These are phyloP conservation scores for Callipepla californica DNA, from an alignment of 2,113 vertebrate genomes.

Conservation along the genomic window DNA sequence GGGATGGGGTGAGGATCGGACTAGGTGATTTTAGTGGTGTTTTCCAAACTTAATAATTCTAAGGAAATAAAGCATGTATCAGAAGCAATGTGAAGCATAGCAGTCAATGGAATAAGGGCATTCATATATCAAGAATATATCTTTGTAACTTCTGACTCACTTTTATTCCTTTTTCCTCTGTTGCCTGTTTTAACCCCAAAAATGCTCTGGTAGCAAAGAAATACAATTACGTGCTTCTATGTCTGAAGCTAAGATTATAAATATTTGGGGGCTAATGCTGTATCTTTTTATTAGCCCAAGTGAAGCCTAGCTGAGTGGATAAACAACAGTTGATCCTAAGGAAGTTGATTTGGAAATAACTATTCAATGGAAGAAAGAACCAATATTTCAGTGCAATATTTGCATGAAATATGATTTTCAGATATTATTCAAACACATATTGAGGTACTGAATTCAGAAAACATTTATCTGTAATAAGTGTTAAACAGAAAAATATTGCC, in stretches of 20 bases:
- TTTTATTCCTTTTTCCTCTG: not conserved
- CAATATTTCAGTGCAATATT: constrained; percentile 12
- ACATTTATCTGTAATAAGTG: constrained; percentile 39
- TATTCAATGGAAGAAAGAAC: constrained; percentile 23
- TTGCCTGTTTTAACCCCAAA: not conserved
- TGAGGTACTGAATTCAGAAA: constrained; percentile 30
- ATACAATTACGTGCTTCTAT: not conserved
- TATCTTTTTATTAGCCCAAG: not conserved
- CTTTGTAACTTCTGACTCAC: not conserved
- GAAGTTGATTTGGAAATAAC: constrained; percentile 46
- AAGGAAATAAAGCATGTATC: not conserved
- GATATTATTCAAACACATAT: constrained; percentile 16
- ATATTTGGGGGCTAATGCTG: not conserved
- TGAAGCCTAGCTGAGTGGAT: not conserved
- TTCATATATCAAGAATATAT: not conserved
- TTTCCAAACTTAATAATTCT: no score
- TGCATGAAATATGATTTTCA: constrained; percentile 28
- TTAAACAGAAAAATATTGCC: constrained; percentile 30
- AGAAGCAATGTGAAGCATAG: not conserved
- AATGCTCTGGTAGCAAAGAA: not conserved
- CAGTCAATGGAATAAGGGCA: not conserved
- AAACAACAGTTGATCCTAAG: not conserved
- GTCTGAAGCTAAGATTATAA: not conserved
- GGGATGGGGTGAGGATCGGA: no score
- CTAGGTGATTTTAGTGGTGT: no score